Conservation (phyloP, 2,888 invertebrate species). For the Eupeodes luniger region DNA sequence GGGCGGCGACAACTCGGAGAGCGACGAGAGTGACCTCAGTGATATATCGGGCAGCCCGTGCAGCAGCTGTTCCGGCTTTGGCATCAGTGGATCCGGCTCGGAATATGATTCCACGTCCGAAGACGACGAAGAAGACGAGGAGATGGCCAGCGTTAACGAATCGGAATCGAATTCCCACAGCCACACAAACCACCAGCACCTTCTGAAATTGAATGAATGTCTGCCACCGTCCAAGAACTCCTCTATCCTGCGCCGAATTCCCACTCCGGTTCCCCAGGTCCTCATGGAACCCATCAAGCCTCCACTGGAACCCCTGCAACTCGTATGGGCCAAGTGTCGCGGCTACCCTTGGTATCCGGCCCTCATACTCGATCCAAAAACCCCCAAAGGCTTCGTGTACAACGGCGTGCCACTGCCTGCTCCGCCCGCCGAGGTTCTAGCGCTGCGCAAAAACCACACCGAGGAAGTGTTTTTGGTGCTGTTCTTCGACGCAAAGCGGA, state of each 20-base stretch:
- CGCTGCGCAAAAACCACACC: constrained; percentile 91
- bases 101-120: constrained; percentile 83
- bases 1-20: constrained; percentile 82
- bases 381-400: constrained; percentile 95
- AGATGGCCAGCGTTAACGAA: constrained; percentile 73
- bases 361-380: constrained; percentile 96
- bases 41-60: constrained; percentile 83
- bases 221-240: constrained; percentile 72
- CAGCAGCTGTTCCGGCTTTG: constrained; percentile 84
- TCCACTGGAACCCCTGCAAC: constrained; percentile 91
- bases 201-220: constrained; percentile 61
- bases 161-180: constrained; percentile 69
- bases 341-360: constrained; percentile 99
- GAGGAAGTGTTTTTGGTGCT: constrained; percentile 93
- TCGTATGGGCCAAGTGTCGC: constrained; percentile 98
- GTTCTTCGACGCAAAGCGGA: constrained; percentile 97
- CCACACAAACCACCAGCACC: constrained; percentile 74
- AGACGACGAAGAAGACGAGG: constrained; percentile 83
- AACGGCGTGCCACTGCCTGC: constrained; percentile 97
- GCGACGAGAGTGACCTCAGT: constrained; percentile 82
- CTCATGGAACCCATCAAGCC: constrained; percentile 80
- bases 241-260: constrained; percentile 62
- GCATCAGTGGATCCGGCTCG: constrained; percentile 82
- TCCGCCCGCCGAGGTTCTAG: constrained; percentile 95
- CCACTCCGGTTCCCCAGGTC: constrained; percentile 61